Evolutionary conservation across 2,113 vertebrate genomes (phyloP).

Genomic region (Thryonomys swinderianus): DNA sequence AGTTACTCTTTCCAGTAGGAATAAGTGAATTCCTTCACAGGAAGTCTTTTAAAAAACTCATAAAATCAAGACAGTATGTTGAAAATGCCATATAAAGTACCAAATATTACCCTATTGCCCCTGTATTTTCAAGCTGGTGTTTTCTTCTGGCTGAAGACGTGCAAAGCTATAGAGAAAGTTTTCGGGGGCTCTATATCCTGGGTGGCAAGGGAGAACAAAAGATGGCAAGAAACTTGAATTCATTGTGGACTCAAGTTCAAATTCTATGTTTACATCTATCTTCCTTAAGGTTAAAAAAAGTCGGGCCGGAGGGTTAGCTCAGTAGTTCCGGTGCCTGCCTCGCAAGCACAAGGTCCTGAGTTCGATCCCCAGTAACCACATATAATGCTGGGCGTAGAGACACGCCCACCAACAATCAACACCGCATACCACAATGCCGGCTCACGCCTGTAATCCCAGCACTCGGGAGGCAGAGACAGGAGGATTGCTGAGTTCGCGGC

Average conservation of each 20-base stretch:
- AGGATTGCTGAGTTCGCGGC: no score
- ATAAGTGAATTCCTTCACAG: background rate
- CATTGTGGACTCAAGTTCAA: background rate
- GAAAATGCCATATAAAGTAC: slow-evolving; percentile 27
- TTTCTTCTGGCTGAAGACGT: background rate
- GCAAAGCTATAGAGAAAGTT: slow-evolving; percentile 8
- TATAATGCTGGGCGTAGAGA: no score
- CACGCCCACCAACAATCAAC: no score
- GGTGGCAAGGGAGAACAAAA: background rate
- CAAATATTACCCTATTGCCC: background rate
- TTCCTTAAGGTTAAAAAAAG: slow-evolving; percentile 21
- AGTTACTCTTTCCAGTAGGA: background rate
- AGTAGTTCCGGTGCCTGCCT: no score
- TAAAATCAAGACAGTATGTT: slow-evolving; percentile 12
- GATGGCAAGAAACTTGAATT: slow-evolving; percentile 17
- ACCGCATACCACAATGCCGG: no score
- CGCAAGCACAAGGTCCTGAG: no score
- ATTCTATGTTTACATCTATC: slow-evolving; percentile 36
- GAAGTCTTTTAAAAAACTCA: slow-evolving; percentile 19
- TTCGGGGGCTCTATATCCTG: background rate
- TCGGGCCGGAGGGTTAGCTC: no score
- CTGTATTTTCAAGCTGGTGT: background rate
- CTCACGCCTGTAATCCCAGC: no score
- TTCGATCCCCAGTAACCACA: no score
- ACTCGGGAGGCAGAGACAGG: no score